Conservation (phyloP, 2,113 vertebrate species). For the Nothobranchius kuhntae region DNA sequence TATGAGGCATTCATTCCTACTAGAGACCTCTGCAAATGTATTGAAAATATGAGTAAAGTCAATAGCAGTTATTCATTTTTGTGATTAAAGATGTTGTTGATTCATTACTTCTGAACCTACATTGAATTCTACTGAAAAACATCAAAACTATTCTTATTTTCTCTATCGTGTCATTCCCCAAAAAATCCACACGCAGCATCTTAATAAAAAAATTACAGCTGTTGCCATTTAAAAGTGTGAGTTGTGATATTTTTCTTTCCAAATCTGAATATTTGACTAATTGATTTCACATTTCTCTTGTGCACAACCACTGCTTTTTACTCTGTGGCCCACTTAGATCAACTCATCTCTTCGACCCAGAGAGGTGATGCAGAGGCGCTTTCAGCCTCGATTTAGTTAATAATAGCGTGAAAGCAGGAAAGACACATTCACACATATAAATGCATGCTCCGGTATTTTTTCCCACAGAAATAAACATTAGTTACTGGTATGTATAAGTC, state of each 20-base stretch:
- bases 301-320: conserved; percentile 18
- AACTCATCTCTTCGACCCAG: conserved; percentile 22
- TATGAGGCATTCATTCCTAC: no score
- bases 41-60: no score
- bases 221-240: conserved; percentile 13
- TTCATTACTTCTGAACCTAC: no score
- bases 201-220: background rate
- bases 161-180: no score
- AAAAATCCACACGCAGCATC: no score
- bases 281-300: conserved; percentile 11
- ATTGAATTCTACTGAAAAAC: no score
- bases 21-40: no score
- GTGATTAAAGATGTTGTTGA: no score
- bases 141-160: no score
- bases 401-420: conserved; percentile 17
- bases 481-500: conserved; percentile 30
- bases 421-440: conserved; percentile 27
- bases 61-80: no score
- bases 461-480: conserved; percentile 12
- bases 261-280: conserved; percentile 1
- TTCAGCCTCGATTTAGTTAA: conserved; percentile 36
- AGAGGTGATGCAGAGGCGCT: conserved; percentile 17
- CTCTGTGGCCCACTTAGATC: conserved; percentile 43
- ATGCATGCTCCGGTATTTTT: conserved; percentile 5
- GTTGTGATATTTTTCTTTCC: background rate